phyloP scores from a whole-genome alignment of 2,797 vertebrate genomes.

The Pogonophryne albipinna region DNA sequence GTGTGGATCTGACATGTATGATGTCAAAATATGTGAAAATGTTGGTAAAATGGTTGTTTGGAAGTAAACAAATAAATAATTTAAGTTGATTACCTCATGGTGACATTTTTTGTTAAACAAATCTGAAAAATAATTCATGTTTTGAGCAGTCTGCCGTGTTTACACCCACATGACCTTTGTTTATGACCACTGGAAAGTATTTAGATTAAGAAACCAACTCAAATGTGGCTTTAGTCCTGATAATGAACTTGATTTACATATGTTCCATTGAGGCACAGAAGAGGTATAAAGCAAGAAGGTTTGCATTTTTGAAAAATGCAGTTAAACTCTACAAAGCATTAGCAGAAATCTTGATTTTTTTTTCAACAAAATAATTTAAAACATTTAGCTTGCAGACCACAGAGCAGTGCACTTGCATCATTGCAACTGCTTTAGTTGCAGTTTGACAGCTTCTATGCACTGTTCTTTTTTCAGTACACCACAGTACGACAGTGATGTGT shows the following conservation, averaged over 20 bases:
- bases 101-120: slow-evolving; percentile 12
- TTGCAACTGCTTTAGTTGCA: slow-evolving; percentile 15
- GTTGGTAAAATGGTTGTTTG: slow-evolving; percentile 5
- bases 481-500: slow-evolving; percentile 32
- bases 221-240: slow-evolving; percentile 8
- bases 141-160: slow-evolving; percentile 3
- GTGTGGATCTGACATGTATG: slow-evolving; percentile 26
- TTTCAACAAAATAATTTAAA: too few relatives aligned
- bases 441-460: slow-evolving; percentile 29
- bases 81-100: slow-evolving; percentile 16
- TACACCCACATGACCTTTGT: slow-evolving; percentile 49
- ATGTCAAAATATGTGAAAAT: slow-evolving; percentile 47
- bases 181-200: slow-evolving; percentile 66
- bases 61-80: slow-evolving; percentile 48
- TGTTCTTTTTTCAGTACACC: slow-evolving; percentile 38
- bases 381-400: not conserved
- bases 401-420: not conserved
- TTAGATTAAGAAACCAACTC: slow-evolving; percentile 43
- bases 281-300: not conserved
- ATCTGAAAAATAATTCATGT: slow-evolving; percentile 11
- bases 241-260: slow-evolving; percentile 40
- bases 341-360: not conserved
- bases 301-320: not conserved
- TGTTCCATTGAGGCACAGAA: slow-evolving; percentile 40
- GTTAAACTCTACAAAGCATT: not conserved